Evolutionary conservation across 2,888 invertebrate species (phyloP), one percentile per base, ranked within the genome.

Genomic region (Dermolepida albohirtum): DNA sequence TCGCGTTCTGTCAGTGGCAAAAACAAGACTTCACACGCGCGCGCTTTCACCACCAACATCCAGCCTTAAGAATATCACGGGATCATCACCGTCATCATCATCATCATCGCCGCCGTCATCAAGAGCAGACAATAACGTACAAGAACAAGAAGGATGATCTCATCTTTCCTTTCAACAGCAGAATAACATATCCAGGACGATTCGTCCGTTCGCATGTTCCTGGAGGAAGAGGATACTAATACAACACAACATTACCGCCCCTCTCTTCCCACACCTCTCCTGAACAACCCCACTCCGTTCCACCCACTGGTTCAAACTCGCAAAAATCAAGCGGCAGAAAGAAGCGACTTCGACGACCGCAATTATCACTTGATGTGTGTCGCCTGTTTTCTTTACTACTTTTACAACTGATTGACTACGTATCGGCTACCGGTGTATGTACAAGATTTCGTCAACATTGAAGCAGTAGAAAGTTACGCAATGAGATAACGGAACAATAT

Each of bases 261-360:
- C 84, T 84, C 85, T 85, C 85, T 84, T 85, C 84, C 81, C 81
- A 75, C 79, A 75, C 81, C 77, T 78, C 77, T 76, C 74, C 77
- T 76, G 80, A 84, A 83, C 85, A 84, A 84, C 86, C 84, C 84
- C 81, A 83, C 83, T 83, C 84, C 86, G 87, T 84, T 84, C 87
- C 87, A 87, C 87, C 87, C 88, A 87, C 86, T 84, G 87, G 80
- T 78, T 79, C 76, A 85, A 85, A 84, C 86, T 86, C 87, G 82
- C 82, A 82, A 83, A 83, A 82, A 82, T 83, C 80, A 73, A 73
- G 77, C 75, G 78, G 78, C 80, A 82, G 82, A 88, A 88, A 88
- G 88, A 87, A 87, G 86, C 86, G 85, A 86, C 86, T 83, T 85
- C 84, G 84, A 75, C 80, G 78, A 82, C 82, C 82, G 81, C 82